phyloP scores from a whole-genome alignment of 2,797 vertebrate species.

The Manis pentadactyla region DNA sequence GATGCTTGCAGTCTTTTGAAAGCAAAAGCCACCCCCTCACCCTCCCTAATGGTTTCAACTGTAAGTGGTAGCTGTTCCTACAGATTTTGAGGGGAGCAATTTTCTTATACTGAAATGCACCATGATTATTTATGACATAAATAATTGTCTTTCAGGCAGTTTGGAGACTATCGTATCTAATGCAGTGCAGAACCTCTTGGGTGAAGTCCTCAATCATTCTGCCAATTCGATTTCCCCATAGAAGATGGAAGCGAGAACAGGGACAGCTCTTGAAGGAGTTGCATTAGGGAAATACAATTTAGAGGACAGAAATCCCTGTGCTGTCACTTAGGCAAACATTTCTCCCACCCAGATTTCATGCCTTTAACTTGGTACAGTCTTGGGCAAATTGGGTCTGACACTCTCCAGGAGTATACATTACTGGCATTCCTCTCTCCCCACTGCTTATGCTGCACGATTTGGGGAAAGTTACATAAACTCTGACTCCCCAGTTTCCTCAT shows the following conservation, averaged over 20 bases:
- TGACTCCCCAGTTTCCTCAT: not conserved
- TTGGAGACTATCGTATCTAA: not conserved
- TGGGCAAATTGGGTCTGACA: not conserved
- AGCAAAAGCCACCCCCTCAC: not conserved
- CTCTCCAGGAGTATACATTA: not conserved
- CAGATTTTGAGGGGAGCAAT: not conserved
- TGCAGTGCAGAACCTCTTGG: not conserved
- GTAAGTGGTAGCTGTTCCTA: not conserved
- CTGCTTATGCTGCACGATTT: not conserved
- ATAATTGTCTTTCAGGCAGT: not conserved
- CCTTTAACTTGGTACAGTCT: not conserved
- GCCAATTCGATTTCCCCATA: not conserved
- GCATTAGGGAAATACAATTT: not conserved
- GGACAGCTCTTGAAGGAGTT: not conserved
- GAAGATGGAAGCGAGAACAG: not conserved
- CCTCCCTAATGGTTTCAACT: not conserved
- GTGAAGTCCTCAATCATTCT: not conserved
- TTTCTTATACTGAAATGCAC: not conserved
- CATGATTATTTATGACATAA: not conserved
- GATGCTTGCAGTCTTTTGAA: not conserved
- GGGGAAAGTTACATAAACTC: not conserved
- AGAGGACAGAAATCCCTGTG: not conserved
- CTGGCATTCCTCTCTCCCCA: not conserved
- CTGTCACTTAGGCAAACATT: slow-evolving; percentile 18
- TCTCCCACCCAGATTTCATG: slow-evolving; percentile 1